A percentile compares a stretch with the other conserved stretches of the same genome.
These are phyloP conservation scores for Limenitis camilla DNA, from an alignment of 2,888 invertebrate genomes.

Conservation along the genomic window DNA sequence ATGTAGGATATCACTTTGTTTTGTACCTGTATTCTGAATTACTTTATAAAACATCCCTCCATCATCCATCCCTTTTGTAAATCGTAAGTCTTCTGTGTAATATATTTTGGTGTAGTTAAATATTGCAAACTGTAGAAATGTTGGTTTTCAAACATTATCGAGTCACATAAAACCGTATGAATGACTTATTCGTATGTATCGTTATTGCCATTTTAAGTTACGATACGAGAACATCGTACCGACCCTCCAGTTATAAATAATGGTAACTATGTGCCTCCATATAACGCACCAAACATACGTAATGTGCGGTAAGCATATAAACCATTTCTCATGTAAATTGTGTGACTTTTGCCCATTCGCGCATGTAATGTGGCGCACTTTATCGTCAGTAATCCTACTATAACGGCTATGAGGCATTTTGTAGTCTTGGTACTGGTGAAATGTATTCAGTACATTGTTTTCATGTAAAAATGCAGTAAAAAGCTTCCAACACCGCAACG, in stretches of 20 bases:
- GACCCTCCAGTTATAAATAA: conserved; percentile 26
- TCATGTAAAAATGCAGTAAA: conserved; percentile 48
- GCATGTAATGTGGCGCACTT: conserved; percentile 53
- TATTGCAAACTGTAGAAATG: too few species aligned
- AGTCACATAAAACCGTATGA: too few species aligned
- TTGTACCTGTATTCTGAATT: too few species aligned
- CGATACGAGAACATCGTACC: neutral
- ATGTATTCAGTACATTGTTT: conserved; percentile 32
- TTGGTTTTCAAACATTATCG: too few species aligned
- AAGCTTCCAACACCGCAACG: conserved; percentile 28
- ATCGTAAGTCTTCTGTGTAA: too few species aligned
- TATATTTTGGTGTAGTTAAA: too few species aligned
- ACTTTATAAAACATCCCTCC: too few species aligned
- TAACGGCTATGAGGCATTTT: conserved; percentile 34
- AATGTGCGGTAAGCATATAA: conserved; percentile 44
- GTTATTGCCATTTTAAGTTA: neutral
- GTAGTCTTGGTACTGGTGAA: conserved; percentile 22
- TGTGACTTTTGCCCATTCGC: conserved; percentile 48
- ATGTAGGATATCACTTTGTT: too few species aligned
- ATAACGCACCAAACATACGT: conserved; percentile 32
- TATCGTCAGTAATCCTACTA: conserved; percentile 49
- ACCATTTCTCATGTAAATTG: conserved; percentile 57
- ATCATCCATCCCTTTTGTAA: too few species aligned
- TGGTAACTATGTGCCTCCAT: conserved; percentile 28
- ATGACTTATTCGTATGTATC: neutral